These are phyloP conservation scores for Candoia aspera DNA, from an alignment of 2,113 vertebrate species.

Conservation along the genomic window DNA sequence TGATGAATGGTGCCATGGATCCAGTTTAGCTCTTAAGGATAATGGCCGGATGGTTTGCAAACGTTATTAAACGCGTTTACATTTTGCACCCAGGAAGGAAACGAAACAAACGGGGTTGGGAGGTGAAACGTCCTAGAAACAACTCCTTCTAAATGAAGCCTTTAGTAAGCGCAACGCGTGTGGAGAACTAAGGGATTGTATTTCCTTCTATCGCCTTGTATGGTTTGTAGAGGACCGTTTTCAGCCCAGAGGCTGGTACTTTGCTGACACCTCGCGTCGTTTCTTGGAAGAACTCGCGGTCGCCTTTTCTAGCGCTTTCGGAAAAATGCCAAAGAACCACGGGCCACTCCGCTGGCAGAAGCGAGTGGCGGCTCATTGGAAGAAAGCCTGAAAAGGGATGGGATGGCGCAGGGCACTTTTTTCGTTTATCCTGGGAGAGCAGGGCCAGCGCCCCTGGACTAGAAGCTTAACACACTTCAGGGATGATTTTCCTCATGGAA, in stretches of 20 bases:
- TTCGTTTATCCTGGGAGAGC: neutral
- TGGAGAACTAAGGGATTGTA: neutral
- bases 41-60: neutral
- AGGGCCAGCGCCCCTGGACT: neutral
- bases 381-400: neutral
- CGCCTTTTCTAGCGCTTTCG: neutral
- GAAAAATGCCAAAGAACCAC: neutral
- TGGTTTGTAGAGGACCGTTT: neutral
- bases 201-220: neutral
- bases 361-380: neutral
- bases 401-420: neutral
- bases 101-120: neutral
- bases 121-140: neutral
- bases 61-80: neutral
- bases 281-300: neutral
- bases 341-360: neutral
- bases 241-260: neutral
- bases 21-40: neutral
- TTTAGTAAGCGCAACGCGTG: neutral
- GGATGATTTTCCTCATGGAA: neutral
- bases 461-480: neutral
- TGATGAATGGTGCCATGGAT: neutral
- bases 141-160: neutral
- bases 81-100: neutral
- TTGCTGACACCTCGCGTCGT: neutral